These are phyloP conservation scores for Ptychochromis oligacanthus DNA, from an alignment of 2,113 vertebrate genomes.

Conservation along the genomic window DNA sequence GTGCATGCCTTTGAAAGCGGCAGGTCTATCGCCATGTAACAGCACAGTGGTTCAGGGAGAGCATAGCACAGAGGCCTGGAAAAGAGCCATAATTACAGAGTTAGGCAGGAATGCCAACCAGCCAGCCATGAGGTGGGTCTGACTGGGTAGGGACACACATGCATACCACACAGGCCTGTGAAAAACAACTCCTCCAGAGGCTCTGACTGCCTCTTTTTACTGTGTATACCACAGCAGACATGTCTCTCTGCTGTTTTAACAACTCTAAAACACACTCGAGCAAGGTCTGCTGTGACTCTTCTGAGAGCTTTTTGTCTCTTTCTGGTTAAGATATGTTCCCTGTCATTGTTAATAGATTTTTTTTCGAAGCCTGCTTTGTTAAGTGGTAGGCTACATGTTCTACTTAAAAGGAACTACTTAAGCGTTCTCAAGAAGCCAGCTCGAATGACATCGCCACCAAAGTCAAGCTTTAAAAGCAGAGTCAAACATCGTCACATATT, in stretches of 20 bases:
- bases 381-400: constrained; percentile 1
- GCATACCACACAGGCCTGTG: constrained; percentile 75
- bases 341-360: constrained; percentile 3
- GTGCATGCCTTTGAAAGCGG: background rate
- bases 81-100: constrained; percentile 75
- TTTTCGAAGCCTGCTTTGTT: background rate
- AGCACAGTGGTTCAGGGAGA: background rate
- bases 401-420: constrained; percentile 9
- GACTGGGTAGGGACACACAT: constrained; percentile 56
- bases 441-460: background rate
- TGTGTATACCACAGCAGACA: constrained; percentile 32
- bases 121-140: constrained; percentile 73
- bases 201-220: constrained; percentile 36
- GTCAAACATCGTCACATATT: constrained; percentile 15
- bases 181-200: constrained; percentile 73
- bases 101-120: constrained; percentile 76
- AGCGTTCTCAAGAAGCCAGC: background rate
- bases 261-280: constrained; percentile 41
- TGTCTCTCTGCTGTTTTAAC: constrained; percentile 47
- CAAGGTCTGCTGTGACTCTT: constrained; percentile 7
- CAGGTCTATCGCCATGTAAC: constrained; percentile 7
- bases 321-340: background rate
- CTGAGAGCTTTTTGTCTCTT: constrained; percentile 1
- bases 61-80: constrained; percentile 53
- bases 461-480: background rate